These are phyloP conservation scores for Cebus imitator DNA, from an alignment of 2,113 vertebrate genomes.

Conservation along the genomic window DNA sequence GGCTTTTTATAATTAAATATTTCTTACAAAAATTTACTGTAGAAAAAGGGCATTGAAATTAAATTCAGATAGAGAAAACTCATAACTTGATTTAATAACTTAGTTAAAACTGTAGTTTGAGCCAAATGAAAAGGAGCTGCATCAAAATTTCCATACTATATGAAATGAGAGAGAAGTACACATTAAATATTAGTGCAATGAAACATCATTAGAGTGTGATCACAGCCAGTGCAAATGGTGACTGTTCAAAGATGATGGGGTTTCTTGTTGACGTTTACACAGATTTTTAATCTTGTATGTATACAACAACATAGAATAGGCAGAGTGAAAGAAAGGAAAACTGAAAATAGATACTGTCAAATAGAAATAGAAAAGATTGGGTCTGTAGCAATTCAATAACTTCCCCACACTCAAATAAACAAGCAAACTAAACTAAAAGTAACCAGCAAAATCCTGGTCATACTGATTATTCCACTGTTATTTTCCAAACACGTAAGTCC, in stretches of 20 bases:
- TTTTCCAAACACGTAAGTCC: neutral
- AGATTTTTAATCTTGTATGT: neutral
- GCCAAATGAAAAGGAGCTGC: neutral
- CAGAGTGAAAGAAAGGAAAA: neutral
- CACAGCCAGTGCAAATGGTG: neutral
- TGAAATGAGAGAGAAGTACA: neutral
- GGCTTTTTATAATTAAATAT: neutral
- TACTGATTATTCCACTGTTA: neutral
- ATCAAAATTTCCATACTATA: neutral
- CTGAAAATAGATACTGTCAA: neutral
- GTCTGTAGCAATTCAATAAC: neutral
- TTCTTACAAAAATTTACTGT: neutral
- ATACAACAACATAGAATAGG: fast-evolving
- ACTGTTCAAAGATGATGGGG: neutral
- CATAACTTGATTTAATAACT: neutral
- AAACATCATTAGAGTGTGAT: neutral
- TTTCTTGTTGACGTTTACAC: neutral
- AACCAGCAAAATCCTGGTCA: neutral
- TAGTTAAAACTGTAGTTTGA: slow-evolving; percentile 16
- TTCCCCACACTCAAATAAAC: neutral
- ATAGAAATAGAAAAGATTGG: neutral
- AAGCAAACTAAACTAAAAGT: neutral
- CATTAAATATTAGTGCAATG: neutral
- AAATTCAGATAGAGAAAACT: neutral
- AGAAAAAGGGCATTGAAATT: neutral